Evolutionary conservation across 2,888 invertebrate genomes (phyloP).

Genomic region (Anticlea derivata): DNA sequence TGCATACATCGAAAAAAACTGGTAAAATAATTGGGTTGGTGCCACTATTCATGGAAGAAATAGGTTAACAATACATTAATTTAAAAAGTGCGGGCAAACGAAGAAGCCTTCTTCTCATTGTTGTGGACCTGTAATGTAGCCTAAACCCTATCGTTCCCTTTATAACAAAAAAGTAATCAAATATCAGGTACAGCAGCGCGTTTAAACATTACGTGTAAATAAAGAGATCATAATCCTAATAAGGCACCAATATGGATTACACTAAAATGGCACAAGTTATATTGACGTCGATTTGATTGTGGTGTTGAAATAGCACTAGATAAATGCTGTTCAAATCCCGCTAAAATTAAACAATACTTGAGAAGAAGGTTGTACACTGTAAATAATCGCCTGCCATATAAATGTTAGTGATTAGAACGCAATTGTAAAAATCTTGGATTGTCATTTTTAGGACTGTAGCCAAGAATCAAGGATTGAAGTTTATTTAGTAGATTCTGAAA

Average conservation of each 20-base stretch:
- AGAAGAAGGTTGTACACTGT: no score
- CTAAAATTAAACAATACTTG: no score
- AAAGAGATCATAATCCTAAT: slow-evolving; percentile 4
- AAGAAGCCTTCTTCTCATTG: no score
- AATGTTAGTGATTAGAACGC: background rate
- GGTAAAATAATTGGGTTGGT: no score
- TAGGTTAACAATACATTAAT: no score
- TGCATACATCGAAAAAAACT: no score
- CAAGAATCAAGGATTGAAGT: background rate
- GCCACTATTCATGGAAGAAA: no score
- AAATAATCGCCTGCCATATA: slow-evolving; percentile 1
- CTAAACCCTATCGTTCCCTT: no score
- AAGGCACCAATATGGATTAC: slow-evolving; percentile 2
- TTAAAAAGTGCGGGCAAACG: no score
- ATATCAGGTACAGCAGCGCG: slow-evolving; percentile 7
- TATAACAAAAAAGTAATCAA: background rate
- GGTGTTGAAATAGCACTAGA: background rate
- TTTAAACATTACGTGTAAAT: background rate
- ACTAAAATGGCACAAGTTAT: background rate
- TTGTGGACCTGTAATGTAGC: no score
- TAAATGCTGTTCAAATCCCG: no score
- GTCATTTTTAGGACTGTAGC: background rate
- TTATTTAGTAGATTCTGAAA: no score
- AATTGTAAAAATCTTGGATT: background rate
- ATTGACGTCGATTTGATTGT: slow-evolving; percentile 12